Evolutionary conservation across 1,140 invertebrate species (phyloP).

Genomic region (Odontomachus brunneus): DNA sequence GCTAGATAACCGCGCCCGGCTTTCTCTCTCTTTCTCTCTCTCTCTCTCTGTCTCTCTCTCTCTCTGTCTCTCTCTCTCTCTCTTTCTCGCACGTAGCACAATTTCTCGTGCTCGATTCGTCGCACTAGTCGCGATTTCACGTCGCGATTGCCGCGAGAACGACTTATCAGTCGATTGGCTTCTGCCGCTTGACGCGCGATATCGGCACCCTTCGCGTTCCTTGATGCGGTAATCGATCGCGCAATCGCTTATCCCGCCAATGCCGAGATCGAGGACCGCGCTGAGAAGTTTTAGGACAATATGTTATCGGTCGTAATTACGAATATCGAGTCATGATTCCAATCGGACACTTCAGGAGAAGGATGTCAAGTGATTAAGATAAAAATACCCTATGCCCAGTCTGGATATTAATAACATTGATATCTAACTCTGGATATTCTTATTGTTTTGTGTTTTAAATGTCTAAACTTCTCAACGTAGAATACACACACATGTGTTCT

Average conservation of each 20-base stretch:
- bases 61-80: too few relatives aligned
- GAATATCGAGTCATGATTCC: background rate
- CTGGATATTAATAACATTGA: too few relatives aligned
- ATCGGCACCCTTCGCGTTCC: conserved; percentile 30
- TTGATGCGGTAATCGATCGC: conserved; percentile 20
- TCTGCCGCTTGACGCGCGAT: conserved; percentile 8
- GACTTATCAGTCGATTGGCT: conserved; percentile 49
- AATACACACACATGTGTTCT: too few relatives aligned
- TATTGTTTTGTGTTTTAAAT: too few relatives aligned
- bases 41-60: too few relatives aligned
- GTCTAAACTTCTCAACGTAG: too few relatives aligned
- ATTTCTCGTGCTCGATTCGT: conserved; percentile 53
- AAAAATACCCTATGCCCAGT: too few relatives aligned
- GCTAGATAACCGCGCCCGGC: conserved; percentile 57
- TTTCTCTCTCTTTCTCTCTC: too few relatives aligned
- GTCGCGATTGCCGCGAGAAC: conserved; percentile 25
- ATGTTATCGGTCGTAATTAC: background rate
- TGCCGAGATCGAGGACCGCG: background rate
- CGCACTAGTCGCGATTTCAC: conserved; percentile 45
- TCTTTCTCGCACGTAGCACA: conserved; percentile 7
- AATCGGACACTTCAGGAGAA: background rate
- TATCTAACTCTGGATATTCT: too few relatives aligned
- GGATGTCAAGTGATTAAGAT: background rate
- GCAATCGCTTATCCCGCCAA: background rate
- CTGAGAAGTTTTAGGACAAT: background rate